Evolutionary conservation across 2,888 invertebrate genomes (phyloP).

Genomic region (Catocala sponsa): DNA sequence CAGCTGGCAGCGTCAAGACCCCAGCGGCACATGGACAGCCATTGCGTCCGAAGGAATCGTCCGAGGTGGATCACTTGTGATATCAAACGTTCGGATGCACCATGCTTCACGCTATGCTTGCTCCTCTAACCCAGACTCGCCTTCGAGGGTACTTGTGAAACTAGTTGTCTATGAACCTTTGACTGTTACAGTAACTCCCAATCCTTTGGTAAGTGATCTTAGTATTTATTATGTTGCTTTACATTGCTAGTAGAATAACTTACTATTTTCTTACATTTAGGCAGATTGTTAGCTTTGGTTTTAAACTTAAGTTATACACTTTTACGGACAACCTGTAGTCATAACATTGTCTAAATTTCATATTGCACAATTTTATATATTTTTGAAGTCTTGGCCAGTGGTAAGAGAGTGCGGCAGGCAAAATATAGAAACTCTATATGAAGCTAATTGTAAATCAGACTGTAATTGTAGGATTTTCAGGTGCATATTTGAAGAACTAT

Average conservation of each 20-base stretch:
- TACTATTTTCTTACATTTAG: too few species aligned
- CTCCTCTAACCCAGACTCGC: slow-evolving; percentile 90
- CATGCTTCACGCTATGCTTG: slow-evolving; percentile 92
- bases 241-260: not conserved
- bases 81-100: slow-evolving; percentile 89
- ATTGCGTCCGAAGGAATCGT: slow-evolving; percentile 73
- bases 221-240: not conserved
- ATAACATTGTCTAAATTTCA: too few species aligned
- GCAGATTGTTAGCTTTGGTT: too few species aligned
- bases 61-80: slow-evolving; percentile 71
- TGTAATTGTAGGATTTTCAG: too few species aligned
- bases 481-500: too few species aligned
- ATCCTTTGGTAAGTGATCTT: slow-evolving; percentile 87
- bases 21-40: slow-evolving; percentile 72
- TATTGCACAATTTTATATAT: too few species aligned
- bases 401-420: too few species aligned
- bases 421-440: too few species aligned
- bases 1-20: slow-evolving; percentile 84
- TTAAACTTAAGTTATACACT: too few species aligned
- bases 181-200: slow-evolving; percentile 89
- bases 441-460: too few species aligned
- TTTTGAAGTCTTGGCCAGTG: too few species aligned
- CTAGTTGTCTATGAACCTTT: slow-evolving; percentile 91
- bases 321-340: too few species aligned
- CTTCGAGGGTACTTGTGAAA: slow-evolving; percentile 89